Evolutionary conservation across 2,888 invertebrate species (phyloP).

Genomic region (Chorisops tibialis): DNA sequence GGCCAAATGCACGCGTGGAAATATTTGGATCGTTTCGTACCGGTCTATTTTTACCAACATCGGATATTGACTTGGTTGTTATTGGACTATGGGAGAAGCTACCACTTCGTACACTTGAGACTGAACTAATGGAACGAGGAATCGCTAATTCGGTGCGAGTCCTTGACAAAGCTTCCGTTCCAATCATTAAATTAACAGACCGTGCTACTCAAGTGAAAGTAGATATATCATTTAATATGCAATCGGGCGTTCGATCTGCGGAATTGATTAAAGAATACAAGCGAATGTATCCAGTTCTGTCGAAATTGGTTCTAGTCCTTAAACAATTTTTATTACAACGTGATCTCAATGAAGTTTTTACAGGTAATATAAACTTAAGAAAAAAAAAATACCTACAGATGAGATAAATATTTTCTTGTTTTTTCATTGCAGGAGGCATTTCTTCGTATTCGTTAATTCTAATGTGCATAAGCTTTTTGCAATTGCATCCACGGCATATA

Average conservation of each 20-base stretch:
- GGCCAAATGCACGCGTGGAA: conserved; percentile 93
- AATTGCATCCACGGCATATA: conserved; percentile 84
- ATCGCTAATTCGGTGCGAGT: conserved; percentile 94
- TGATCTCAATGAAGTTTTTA: conserved; percentile 98
- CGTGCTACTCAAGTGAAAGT: conserved; percentile 78
- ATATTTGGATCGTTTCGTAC: conserved; percentile 98
- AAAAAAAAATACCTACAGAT: too few relatives aligned
- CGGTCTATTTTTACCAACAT: conserved; percentile 95
- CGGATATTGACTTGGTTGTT: conserved; percentile 71
- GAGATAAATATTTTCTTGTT: background rate
- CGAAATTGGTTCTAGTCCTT: conserved; percentile 92
- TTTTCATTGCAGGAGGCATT: conserved; percentile 69
- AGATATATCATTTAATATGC: conserved; percentile 99
- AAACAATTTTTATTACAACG: conserved; percentile 98
- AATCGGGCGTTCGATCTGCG: conserved; percentile 94
- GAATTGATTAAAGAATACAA: conserved; percentile 91
- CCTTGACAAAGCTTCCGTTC: conserved; percentile 96
- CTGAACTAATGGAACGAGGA: conserved; percentile 82
- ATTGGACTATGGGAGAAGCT: conserved; percentile 85
- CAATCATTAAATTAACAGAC: conserved; percentile 96
- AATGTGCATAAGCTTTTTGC: conserved; percentile 96
- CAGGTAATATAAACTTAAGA: conserved; percentile 55
- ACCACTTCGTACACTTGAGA: conserved; percentile 87
- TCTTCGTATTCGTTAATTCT: conserved; percentile 98
- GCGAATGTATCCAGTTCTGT: conserved; percentile 81